phyloP scores from a whole-genome alignment of 2,888 invertebrate genomes.

The Cyclophora albipunctata region DNA sequence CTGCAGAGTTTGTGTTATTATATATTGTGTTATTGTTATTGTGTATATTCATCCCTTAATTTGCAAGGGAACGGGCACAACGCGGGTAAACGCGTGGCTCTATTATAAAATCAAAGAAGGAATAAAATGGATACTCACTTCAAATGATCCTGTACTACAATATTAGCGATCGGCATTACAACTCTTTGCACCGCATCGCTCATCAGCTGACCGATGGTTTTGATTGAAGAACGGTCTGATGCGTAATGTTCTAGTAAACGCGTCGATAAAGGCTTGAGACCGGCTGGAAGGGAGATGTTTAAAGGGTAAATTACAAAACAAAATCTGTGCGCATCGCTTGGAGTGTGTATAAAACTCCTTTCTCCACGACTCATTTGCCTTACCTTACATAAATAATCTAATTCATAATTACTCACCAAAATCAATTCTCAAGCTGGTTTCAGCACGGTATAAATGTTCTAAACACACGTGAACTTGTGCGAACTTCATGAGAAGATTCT shows the following conservation, averaged over 20 bases:
- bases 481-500: slow-evolving; percentile 61
- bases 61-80: no score
- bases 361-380: no score
- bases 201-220: slow-evolving; percentile 59
- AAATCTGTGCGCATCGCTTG: no score
- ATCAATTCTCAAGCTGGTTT: slow-evolving; percentile 52
- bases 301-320: no score
- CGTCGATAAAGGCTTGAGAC: slow-evolving; percentile 55
- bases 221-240: slow-evolving; percentile 61
- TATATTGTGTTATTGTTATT: no score
- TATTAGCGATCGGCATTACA: slow-evolving; percentile 55
- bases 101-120: no score
- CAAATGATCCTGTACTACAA: slow-evolving; percentile 62
- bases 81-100: no score
- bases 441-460: slow-evolving; percentile 62
- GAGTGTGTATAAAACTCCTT: no score
- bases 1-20: no score
- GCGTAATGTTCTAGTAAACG: slow-evolving; percentile 56
- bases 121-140: slow-evolving; percentile 42
- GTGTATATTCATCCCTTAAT: no score
- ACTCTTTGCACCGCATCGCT: slow-evolving; percentile 59
- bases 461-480: slow-evolving; percentile 66
- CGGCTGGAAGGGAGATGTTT: slow-evolving; percentile 31
- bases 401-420: slow-evolving; percentile 40
- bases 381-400: no score